Percentiles rank a stretch among this genome's conserved stretches.
Conservation (phyloP, 2,113 vertebrate genomes). For the Choloepus hoffmanni region DNA sequence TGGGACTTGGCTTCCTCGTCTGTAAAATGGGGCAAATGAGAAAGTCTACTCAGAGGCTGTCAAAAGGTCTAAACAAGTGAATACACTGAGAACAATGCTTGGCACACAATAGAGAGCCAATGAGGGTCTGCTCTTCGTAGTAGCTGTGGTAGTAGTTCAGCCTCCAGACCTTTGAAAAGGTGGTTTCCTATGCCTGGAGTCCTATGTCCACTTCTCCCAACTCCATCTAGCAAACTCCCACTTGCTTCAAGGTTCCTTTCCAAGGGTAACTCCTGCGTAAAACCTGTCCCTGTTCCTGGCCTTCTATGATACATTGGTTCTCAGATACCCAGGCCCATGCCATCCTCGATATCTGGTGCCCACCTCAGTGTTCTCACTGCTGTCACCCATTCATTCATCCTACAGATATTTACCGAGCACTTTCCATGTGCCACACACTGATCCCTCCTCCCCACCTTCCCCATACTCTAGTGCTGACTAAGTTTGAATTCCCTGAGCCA, state of each 20-base stretch:
- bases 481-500: neutral
- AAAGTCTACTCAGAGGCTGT: neutral
- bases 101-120: fast-evolving
- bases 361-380: neutral
- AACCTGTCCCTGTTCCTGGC: neutral
- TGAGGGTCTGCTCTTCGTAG: neutral
- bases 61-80: neutral
- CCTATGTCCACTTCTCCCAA: neutral
- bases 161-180: neutral
- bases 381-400: neutral
- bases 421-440: too few relatives aligned
- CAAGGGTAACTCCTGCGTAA: neutral
- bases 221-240: neutral
- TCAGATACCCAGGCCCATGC: neutral
- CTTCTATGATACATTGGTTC: neutral
- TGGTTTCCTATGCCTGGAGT: neutral
- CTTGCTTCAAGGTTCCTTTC: neutral
- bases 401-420: neutral
- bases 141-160: fast-evolving
- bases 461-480: neutral
- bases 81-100: neutral
- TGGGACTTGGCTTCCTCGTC: neutral
- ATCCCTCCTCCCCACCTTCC: neutral
- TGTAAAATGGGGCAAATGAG: neutral
- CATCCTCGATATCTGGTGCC: neutral